Percentiles rank a stretch among this genome's conserved stretches.
Conservation (phyloP, 2,113 vertebrate species). For the Egretta garzetta region DNA sequence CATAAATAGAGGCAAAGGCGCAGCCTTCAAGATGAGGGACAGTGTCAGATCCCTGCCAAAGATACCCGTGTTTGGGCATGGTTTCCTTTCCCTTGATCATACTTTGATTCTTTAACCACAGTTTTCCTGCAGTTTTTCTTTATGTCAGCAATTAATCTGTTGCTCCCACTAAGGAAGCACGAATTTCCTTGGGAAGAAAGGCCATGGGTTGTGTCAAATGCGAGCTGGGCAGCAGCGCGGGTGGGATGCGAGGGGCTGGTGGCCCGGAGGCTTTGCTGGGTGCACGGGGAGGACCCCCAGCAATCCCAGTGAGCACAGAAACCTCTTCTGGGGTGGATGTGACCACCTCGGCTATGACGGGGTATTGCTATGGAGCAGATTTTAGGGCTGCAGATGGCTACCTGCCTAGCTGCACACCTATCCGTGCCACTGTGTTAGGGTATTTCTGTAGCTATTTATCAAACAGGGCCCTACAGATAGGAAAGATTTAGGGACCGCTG, state of each 20-base stretch:
- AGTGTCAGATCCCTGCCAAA: background rate
- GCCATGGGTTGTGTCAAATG: fast-evolving
- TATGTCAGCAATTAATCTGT: background rate
- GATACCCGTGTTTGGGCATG: background rate
- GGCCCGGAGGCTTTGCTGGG: background rate
- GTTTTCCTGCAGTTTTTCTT: conserved; percentile 20
- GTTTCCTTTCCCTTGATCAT: conserved; percentile 24
- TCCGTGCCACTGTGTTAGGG: too few relatives aligned
- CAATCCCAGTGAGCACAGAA: too few relatives aligned
- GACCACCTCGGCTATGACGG: too few relatives aligned
- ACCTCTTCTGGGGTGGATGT: too few relatives aligned
- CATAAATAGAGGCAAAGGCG: background rate
- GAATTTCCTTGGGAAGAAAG: background rate
- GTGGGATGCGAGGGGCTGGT: background rate
- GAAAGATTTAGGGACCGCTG: too few relatives aligned
- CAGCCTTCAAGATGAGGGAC: background rate
- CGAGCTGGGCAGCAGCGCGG: fast-evolving
- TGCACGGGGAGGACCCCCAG: background rate
- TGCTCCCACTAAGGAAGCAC: background rate
- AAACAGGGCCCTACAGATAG: too few relatives aligned
- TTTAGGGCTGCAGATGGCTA: too few relatives aligned
- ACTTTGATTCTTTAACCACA: background rate
- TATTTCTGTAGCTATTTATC: too few relatives aligned
- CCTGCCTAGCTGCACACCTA: too few relatives aligned
- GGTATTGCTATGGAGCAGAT: too few relatives aligned